A percentile compares a stretch with the other conserved stretches of the same genome.
phyloP scores from a whole-genome alignment of 2,797 vertebrate species.

The Odontamblyopus rebecca region DNA sequence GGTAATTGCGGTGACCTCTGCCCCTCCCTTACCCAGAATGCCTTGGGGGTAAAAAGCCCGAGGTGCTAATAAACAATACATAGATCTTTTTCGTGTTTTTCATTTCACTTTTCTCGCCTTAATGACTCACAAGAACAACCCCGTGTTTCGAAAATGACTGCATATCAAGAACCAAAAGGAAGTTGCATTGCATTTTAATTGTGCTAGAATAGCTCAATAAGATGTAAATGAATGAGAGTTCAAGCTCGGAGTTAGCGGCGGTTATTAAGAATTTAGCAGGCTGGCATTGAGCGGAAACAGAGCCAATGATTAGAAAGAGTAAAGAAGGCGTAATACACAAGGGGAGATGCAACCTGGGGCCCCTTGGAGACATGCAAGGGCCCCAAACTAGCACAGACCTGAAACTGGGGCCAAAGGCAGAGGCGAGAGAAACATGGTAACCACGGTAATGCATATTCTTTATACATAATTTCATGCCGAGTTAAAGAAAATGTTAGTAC shows the following conservation, averaged over 20 bases:
- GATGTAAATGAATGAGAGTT: slow-evolving; percentile 66
- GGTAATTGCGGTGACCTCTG: slow-evolving; percentile 77
- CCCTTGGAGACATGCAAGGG: slow-evolving; percentile 27
- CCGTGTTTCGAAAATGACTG: slow-evolving; percentile 62
- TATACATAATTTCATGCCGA: background rate
- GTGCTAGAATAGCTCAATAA: slow-evolving; percentile 63
- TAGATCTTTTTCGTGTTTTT: slow-evolving; percentile 76
- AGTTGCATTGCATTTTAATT: slow-evolving; percentile 64
- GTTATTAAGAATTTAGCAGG: slow-evolving; percentile 95
- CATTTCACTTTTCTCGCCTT: slow-evolving; percentile 57
- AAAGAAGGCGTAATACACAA: slow-evolving; percentile 80
- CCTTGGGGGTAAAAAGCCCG: slow-evolving; percentile 73
- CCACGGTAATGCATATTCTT: background rate
- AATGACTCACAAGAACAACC: slow-evolving; percentile 61
- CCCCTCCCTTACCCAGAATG: slow-evolving; percentile 68
- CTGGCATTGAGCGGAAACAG: slow-evolving; percentile 81
- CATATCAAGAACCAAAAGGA: slow-evolving; percentile 58
- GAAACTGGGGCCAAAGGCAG: slow-evolving; percentile 44
- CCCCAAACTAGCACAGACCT: slow-evolving; percentile 42
- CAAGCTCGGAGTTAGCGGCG: slow-evolving; percentile 69
- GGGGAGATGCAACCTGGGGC: slow-evolving; percentile 81
- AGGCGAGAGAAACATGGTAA: slow-evolving; percentile 16
- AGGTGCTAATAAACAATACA: slow-evolving; percentile 78
- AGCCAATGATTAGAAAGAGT: slow-evolving; percentile 89
- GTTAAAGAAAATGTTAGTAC: background rate